phyloP scores from a whole-genome alignment of 2,797 vertebrate species.

The Sebastes melanostomus region DNA sequence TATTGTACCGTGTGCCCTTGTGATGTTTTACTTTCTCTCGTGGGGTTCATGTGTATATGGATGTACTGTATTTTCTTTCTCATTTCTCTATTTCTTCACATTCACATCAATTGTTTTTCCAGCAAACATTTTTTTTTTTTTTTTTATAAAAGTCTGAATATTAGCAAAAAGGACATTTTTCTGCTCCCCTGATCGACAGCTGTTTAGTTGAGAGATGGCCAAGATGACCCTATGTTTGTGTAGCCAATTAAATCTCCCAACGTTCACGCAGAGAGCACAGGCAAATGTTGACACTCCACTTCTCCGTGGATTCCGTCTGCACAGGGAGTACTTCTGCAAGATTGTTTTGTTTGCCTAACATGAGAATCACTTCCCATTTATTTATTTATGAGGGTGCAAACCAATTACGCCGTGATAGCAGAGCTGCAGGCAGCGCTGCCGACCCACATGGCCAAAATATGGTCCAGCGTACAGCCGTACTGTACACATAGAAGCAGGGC shows the following conservation, averaged over 20 bases:
- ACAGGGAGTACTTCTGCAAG: slow-evolving; percentile 72
- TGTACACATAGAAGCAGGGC: slow-evolving; percentile 24
- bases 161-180: slow-evolving; percentile 62
- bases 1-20: slow-evolving; percentile 83
- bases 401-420: slow-evolving; percentile 75
- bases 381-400: slow-evolving; percentile 81
- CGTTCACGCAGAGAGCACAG: slow-evolving; percentile 56
- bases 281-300: slow-evolving; percentile 78
- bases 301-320: slow-evolving; percentile 71
- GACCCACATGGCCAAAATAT: slow-evolving; percentile 54
- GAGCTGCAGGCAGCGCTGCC: slow-evolving; percentile 62
- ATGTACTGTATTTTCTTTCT: slow-evolving; percentile 72
- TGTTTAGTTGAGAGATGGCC: slow-evolving; percentile 65
- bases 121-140: neutral
- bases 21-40: slow-evolving; percentile 80
- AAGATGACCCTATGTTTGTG: slow-evolving; percentile 70
- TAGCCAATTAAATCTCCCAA: slow-evolving; percentile 73
- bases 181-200: slow-evolving; percentile 29
- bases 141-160: slow-evolving; percentile 36
- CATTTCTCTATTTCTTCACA: slow-evolving; percentile 69
- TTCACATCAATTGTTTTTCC: slow-evolving; percentile 42
- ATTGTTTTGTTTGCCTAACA: slow-evolving; percentile 82
- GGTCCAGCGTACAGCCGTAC: slow-evolving; percentile 24
- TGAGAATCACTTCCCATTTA: slow-evolving; percentile 79
- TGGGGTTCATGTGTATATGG: slow-evolving; percentile 79